Base-by-base conservation (phyloP, 2,888 invertebrate genomes). In the Blera fallax region DNA sequence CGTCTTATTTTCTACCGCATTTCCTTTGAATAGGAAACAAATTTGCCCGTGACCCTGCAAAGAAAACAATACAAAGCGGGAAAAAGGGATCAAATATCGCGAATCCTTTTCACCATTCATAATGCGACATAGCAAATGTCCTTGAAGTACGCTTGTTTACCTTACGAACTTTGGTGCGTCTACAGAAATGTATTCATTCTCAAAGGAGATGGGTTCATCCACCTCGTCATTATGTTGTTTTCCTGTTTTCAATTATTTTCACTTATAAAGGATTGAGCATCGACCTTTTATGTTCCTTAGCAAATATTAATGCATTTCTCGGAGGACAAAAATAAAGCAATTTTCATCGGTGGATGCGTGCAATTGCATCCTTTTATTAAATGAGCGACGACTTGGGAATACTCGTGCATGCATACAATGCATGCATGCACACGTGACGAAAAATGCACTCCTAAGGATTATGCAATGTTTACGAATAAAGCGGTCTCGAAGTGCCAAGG, bases 11-110 rank as follows among this genome's bases (percentile, higher is more conserved):
- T 65, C 50, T 52, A 73, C 21, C 56, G 16, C 52, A 70, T 52
- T 62, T 70, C 54, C 11, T 73, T 73, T 80, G 74, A 67, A 67
- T 34, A 45, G 58, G 34, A 73, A 73, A 50, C 34, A 50, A n/a
- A 67, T 52, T 67, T 60, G 74, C 52, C 74, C 67, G 52, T 80
- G 74, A 80, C 80, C 77, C 67, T 67, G 80, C 43, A 37, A 58
- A 67, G 45, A 70, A 34, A 69, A 76, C 5, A 78, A 70, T 54
- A 34, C n/a, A 16, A 58, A 73, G 40, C 54, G 56, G 72, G 62
- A 56, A 65, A 64, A 62, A 80, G 45, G 80, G 80, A 80, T 80
- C 80, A 67, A 67, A 74, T 80, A 80, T 74, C 80, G 67, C 80
- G 65, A 60, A 32, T 56, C 81, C 45, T 69, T 40, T 81, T 37